These are phyloP conservation scores for Bombus impatiens DNA, from an alignment of 1,140 invertebrate genomes.

Conservation along the genomic window DNA sequence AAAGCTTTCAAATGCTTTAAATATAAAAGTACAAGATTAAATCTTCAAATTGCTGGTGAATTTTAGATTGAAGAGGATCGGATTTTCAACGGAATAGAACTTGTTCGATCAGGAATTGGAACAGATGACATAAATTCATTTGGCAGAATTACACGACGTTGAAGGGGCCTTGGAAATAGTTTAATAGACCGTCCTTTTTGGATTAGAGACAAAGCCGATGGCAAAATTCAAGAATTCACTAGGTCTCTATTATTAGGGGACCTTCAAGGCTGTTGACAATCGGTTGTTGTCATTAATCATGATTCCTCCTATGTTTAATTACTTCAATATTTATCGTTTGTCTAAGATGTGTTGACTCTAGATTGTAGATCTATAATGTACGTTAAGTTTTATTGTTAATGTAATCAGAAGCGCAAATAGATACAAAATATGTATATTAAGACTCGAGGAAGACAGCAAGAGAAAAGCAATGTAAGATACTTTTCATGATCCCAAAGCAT, in stretches of 20 bases:
- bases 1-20: background rate
- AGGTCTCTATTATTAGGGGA: slow-evolving; percentile 42
- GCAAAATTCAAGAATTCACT: slow-evolving; percentile 35
- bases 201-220: slow-evolving; percentile 51
- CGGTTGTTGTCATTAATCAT: slow-evolving; percentile 17
- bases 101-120: slow-evolving; percentile 32
- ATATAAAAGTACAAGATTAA: background rate
- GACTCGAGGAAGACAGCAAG: no score
- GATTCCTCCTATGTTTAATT: background rate
- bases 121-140: slow-evolving; percentile 41
- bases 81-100: background rate
- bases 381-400: background rate
- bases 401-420: background rate
- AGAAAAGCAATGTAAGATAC: no score
- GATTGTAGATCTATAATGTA: background rate
- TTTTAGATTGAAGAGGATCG: background rate
- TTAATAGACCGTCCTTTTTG: slow-evolving; percentile 49
- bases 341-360: background rate
- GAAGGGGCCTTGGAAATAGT: slow-evolving; percentile 35
- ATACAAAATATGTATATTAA: background rate
- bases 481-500: no score
- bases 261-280: background rate
- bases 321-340: background rate
- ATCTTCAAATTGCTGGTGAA: background rate
- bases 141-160: slow-evolving; percentile 35